Percentiles rank a stretch among this genome's conserved stretches.
phyloP scores from a whole-genome alignment of 2,113 vertebrate species.

The Poeciliopsis turrubarensis region DNA sequence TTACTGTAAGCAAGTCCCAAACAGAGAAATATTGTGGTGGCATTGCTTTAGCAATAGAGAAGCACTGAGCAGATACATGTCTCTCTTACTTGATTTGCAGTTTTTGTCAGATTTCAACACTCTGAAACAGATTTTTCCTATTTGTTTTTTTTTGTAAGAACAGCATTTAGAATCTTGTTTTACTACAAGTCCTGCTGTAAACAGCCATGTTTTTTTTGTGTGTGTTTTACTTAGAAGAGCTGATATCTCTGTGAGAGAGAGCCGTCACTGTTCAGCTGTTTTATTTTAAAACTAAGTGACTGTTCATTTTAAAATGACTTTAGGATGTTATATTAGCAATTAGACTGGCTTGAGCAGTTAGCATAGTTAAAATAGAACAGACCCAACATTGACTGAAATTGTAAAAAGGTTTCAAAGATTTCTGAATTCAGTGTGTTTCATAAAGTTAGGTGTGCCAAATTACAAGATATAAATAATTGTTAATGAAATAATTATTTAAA shows the following conservation, averaged over 20 bases:
- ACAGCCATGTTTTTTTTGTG: background rate
- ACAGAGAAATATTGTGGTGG: background rate
- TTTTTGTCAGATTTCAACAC: no score
- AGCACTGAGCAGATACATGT: no score
- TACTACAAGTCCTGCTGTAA: background rate
- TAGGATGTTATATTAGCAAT: no score
- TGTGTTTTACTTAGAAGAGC: background rate
- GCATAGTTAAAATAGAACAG: background rate
- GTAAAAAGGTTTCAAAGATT: background rate
- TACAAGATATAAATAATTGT: no score
- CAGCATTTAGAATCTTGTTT: background rate
- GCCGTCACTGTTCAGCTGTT: no score
- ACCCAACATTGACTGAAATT: no score
- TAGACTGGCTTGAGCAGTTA: background rate
- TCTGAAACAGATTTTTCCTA: no score
- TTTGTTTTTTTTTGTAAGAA: background rate
- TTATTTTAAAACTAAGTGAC: no score
- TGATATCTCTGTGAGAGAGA: background rate
- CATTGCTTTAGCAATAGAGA: slow-evolving; percentile 20
- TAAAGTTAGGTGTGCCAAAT: no score
- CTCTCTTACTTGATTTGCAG: no score
- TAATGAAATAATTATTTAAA: no score
- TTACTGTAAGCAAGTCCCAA: background rate
- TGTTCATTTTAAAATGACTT: no score
- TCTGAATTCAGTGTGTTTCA: background rate